Evolutionary conservation across 2,888 invertebrate genomes (phyloP).

Genomic region (Morinoia aosen): DNA sequence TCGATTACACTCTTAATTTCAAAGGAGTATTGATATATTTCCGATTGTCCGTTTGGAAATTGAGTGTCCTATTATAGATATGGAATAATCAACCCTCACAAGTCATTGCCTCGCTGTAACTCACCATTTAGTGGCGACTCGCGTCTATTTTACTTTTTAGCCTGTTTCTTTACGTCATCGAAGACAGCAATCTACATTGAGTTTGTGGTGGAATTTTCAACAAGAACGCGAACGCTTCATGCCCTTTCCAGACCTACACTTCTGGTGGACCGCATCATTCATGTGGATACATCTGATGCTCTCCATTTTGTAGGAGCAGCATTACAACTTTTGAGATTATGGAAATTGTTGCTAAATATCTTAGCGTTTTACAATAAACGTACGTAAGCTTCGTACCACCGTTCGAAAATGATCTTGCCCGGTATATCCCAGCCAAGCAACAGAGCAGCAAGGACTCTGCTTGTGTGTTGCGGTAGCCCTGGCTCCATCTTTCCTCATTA

Average conservation of each 20-base stretch:
- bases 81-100: background rate
- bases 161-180: background rate
- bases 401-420: background rate
- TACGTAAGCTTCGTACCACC: background rate
- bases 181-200: background rate
- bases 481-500: conserved; percentile 45
- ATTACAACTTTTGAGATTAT: background rate
- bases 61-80: background rate
- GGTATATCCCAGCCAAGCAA: background rate
- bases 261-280: background rate
- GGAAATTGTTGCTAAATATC: background rate
- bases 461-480: background rate
- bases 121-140: background rate
- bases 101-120: background rate
- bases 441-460: background rate
- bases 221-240: background rate
- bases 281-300: background rate
- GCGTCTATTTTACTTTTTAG: background rate
- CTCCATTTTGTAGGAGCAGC: background rate
- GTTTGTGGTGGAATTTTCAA: background rate
- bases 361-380: background rate
- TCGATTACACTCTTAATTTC: no score
- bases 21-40: no score
- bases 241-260: background rate
- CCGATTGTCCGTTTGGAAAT: no score